Conservation (phyloP, 2,113 vertebrate species). For the Anhinga anhinga region DNA sequence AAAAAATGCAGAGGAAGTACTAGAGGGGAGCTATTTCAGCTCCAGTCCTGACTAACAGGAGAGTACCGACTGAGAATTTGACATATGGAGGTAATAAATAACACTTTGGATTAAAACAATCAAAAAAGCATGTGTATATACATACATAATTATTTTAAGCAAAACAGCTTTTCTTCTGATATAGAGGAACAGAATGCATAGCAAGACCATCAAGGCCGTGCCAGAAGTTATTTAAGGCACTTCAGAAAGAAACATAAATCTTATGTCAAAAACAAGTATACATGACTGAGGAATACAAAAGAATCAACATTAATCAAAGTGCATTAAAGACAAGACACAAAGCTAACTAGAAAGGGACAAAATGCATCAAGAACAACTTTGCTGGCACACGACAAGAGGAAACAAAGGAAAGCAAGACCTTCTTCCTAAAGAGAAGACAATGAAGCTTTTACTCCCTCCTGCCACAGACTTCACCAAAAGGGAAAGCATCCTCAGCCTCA, state of each 20-base stretch:
- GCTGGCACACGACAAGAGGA: not conserved
- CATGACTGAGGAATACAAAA: conserved; percentile 20
- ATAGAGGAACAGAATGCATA: conserved; percentile 20
- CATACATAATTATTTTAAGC: conserved; percentile 44
- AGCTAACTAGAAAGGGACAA: not conserved
- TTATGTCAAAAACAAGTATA: conserved; percentile 32
- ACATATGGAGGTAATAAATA: conserved; percentile 44
- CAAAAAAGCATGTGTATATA: not conserved
- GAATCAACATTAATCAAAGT: conserved; percentile 7
- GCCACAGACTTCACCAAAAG: not conserved
- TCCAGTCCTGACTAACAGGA: not conserved
- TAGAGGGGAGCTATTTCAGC: not conserved
- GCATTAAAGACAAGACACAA: conserved; percentile 7
- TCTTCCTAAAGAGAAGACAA: not conserved
- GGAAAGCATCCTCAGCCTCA: not conserved
- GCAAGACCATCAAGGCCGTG: not conserved
- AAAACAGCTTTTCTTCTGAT: conserved; percentile 39
- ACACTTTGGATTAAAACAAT: conserved; percentile 8
- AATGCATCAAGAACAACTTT: not conserved
- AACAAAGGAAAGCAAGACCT: not conserved
- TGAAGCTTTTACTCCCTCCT: not conserved
- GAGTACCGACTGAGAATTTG: not conserved
- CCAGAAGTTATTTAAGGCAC: conserved; percentile 38
- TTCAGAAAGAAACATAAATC: conserved; percentile 54
- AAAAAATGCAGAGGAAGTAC: not conserved